Evolutionary conservation across 2,888 invertebrate genomes (phyloP), one percentile per base, ranked within the genome.

Genomic region (Odontothrips loti): DNA sequence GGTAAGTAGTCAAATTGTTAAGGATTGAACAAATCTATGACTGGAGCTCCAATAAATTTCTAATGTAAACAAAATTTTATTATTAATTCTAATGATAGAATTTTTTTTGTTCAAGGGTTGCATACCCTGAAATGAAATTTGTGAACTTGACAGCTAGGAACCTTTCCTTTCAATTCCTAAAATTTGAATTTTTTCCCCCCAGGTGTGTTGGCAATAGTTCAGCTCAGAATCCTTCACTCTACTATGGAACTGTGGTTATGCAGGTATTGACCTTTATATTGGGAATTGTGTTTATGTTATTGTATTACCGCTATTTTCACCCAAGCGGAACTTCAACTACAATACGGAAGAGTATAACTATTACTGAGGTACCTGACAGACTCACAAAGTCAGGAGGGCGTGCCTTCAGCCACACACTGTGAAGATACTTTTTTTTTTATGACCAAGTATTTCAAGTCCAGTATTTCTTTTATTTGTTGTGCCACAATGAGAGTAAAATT

Each of bases 241-340:
- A 88, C 83, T 88, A 88, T 83, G 88, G 88, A 9, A 87, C 88
- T 15, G 87, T 87, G 6, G 86, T 86, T 20, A 86, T 87, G 20
- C 86, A 87, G 86, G 85, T 88, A 27, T 81, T 86, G 11, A 85
- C 88, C 8, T 88, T 88, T 84, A 83, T 87, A 27, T 84, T 88
- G 48, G 87, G 86, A 4, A 86, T 89, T 81, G 84, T 85, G 68
- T 88, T 88, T 84, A 86, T 89, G 83, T 84, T 88, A 6, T 85
- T 88, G 80, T 89, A 89, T 84, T 89, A 89, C 84, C 87, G 86
- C 81, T 87, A 86, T 84, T 88, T 87, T 83, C 89, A 89, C 84
- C 89, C 89, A 15, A 87, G 88, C 29, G 84, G 84, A 47, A 84
- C 84, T 11, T 82, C 84, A 20, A 79, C 82, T 15, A 80, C 82